Evolutionary conservation across 2,113 vertebrate genomes (phyloP).

Genomic region (Amia ocellicauda): DNA sequence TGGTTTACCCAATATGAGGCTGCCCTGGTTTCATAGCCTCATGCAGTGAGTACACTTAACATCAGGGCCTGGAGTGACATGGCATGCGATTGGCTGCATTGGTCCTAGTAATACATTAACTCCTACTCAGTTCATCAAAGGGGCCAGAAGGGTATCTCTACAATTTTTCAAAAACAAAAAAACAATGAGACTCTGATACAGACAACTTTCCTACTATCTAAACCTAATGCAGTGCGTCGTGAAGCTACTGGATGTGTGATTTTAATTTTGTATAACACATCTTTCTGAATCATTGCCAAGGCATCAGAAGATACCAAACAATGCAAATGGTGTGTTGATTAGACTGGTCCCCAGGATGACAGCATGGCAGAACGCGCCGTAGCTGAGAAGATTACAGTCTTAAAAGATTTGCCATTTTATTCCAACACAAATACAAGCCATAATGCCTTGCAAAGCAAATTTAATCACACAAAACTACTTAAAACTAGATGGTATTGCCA

Average conservation of each 20-base stretch:
- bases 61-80: too few species aligned
- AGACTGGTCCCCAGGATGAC: constrained; percentile 5
- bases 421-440: constrained; percentile 28
- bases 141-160: neutral
- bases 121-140: too few species aligned
- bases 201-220: neutral
- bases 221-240: too few species aligned
- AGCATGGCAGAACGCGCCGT: constrained; percentile 22
- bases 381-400: constrained; percentile 28
- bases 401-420: constrained; percentile 25
- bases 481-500: neutral
- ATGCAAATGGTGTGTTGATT: constrained; percentile 14
- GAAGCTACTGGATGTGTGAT: neutral
- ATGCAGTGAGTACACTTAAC: too few species aligned
- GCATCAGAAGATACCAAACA: constrained; percentile 26
- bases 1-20: too few species aligned
- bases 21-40: too few species aligned
- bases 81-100: too few species aligned
- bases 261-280: constrained; percentile 38
- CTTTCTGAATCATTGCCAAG: constrained; percentile 27
- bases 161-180: neutral
- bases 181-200: neutral
- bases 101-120: too few species aligned
- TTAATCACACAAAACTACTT: constrained; percentile 6
- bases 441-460: constrained; percentile 11